Conservation (phyloP, 53 echinoderm and acorn worm species). For the Astropecten irregularis region DNA sequence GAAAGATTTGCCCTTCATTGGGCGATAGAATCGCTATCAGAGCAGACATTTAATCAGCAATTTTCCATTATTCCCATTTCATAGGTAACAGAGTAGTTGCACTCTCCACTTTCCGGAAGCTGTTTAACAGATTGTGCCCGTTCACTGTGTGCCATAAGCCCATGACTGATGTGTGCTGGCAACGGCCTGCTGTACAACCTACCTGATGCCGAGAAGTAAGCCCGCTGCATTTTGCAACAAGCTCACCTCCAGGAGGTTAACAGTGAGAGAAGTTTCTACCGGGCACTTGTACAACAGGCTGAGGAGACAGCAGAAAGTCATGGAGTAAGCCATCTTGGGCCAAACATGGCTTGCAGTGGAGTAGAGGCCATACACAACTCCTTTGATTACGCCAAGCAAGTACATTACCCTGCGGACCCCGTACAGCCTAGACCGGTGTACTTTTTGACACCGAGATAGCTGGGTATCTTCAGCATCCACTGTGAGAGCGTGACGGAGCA, state of each 20-base stretch:
- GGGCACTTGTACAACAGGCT: neutral
- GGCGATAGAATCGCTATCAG: no score
- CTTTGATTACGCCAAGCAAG: slow-evolving; percentile 74
- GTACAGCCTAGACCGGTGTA: slow-evolving; percentile 68
- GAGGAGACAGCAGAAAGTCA: neutral
- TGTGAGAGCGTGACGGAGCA: slow-evolving; percentile 56
- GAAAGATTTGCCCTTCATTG: no score
- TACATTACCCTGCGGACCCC: slow-evolving; percentile 61
- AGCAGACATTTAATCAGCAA: no score
- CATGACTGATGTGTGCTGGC: slow-evolving; percentile 59
- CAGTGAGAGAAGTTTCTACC: neutral
- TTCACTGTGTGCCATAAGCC: slow-evolving; percentile 9
- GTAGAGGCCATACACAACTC: slow-evolving; percentile 52
- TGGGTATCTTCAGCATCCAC: slow-evolving; percentile 62
- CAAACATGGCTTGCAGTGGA: neutral
- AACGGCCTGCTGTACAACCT: slow-evolving; percentile 37
- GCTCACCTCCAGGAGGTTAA: slow-evolving; percentile 36
- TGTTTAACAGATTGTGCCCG: neutral
- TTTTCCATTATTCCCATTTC: no score
- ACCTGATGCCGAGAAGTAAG: slow-evolving; percentile 19
- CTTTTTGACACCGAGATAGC: slow-evolving; percentile 58
- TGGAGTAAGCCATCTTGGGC: no score
- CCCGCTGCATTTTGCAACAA: neutral
- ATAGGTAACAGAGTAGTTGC: neutral
- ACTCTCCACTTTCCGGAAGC: neutral